Evolutionary conservation across 2,113 vertebrate species (phyloP), one percentile per base, ranked within the genome.

Genomic region (Protobothrops mucrosquamatus): DNA sequence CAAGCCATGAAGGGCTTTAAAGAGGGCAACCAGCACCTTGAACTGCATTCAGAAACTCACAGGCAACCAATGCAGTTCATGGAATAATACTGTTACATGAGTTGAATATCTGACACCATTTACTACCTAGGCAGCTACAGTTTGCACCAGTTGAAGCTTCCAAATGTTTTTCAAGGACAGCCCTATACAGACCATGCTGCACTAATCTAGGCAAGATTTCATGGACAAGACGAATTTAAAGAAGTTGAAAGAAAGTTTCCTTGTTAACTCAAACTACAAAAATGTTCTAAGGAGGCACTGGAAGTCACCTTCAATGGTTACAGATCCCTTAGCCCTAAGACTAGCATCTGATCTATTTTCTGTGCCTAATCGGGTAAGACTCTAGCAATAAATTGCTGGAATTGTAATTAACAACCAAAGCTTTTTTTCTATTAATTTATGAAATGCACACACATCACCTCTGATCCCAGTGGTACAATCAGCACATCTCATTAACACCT

Each of bases 371-470:
- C 34, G 23, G 88, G 29, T 86, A 55, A 43, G 29, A 52, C 74
- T 59, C 29, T 18, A 90, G 74, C 92, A 51, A 18, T 61, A 26
- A 90, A 69, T 56, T 55, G 48, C 15, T 85, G 64, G 88, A 56
- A 57, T 57, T 51, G 29, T 59, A 48, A 92, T 95, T 91, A 87
- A 94, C 90, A 93, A 4, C 91, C 2, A 6, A 7, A 1, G 1
- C 18, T 20, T 3, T 64, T n/a, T 92, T 56, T 2, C 59, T 92
- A 85, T 88, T 92, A 94, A 92, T 94, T 81, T 56, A 87, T 64
- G 59, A 87, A 93, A 92, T 8, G 18, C 12, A 4, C 26, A 92
- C 85, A 85, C 74, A 61, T 1, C 8, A 1, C 88, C 51, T 86
- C 0, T 2, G 59, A 89, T 4, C 81, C 55, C 1, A 4, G 90